These are phyloP conservation scores for Spilarctia lutea DNA, from an alignment of 2,888 invertebrate genomes.

Conservation along the genomic window DNA sequence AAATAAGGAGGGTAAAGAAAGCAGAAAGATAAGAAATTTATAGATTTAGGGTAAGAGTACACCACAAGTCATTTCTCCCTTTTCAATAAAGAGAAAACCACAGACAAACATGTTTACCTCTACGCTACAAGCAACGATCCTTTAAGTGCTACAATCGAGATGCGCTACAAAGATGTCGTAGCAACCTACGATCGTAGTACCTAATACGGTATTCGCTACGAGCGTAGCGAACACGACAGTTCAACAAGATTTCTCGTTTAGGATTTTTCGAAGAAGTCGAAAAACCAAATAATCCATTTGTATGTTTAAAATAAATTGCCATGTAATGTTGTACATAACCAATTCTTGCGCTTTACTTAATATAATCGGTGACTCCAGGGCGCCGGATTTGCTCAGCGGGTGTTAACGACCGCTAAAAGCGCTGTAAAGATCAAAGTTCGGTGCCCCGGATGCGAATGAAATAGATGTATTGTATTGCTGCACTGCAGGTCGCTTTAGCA, in stretches of 20 bases:
- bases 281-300: background rate
- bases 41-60: no score
- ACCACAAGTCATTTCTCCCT: no score
- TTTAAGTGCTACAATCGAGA: background rate
- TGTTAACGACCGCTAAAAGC: constrained; percentile 20
- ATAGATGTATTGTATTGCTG: constrained; percentile 6
- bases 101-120: background rate
- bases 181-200: background rate
- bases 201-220: background rate
- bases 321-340: constrained; percentile 3
- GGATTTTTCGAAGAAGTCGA: no score
- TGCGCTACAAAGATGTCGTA: background rate
- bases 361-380: constrained; percentile 11
- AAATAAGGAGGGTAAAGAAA: no score
- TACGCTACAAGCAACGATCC: background rate
- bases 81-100: background rate
- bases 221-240: background rate
- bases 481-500: background rate
- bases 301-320: background rate
- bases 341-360: constrained; percentile 5
- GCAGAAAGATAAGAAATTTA: no score
- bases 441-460: constrained; percentile 37
- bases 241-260: background rate
- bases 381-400: background rate
- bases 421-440: constrained; percentile 44